These are phyloP conservation scores for Pseudorhombus dupliciocellatus DNA, from an alignment of 2,113 vertebrate species.

Conservation along the genomic window DNA sequence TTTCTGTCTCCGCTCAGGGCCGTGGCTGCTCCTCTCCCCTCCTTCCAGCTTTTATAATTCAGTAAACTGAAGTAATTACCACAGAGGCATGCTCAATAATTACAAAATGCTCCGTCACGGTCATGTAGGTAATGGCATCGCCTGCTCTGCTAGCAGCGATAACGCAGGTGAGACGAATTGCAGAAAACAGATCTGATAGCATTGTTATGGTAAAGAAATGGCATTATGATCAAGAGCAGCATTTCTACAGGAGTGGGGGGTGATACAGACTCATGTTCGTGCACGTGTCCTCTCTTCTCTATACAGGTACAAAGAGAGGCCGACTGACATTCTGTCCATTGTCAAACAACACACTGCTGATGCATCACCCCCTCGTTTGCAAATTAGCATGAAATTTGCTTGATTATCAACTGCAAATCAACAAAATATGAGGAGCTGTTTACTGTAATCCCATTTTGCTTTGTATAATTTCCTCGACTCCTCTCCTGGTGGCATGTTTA, in stretches of 20 bases:
- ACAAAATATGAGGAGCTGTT: slow-evolving; percentile 64
- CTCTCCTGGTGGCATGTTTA: slow-evolving; percentile 49
- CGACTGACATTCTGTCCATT: neutral
- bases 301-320: slow-evolving; percentile 38
- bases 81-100: slow-evolving; percentile 78
- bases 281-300: slow-evolving; percentile 20
- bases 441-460: slow-evolving; percentile 61
- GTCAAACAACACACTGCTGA: neutral
- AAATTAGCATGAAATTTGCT: slow-evolving; percentile 63
- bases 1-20: slow-evolving; percentile 55
- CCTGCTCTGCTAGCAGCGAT: slow-evolving; percentile 71
- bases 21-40: slow-evolving; percentile 30
- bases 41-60: slow-evolving; percentile 62
- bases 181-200: slow-evolving; percentile 77
- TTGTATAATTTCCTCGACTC: slow-evolving; percentile 41
- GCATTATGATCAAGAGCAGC: slow-evolving; percentile 59
- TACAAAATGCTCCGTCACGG: slow-evolving; percentile 76
- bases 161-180: slow-evolving; percentile 83
- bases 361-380: slow-evolving; percentile 26
- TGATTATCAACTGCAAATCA: slow-evolving; percentile 67
- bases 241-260: neutral
- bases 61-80: slow-evolving; percentile 81
- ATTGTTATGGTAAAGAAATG: slow-evolving; percentile 75
- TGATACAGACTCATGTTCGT: slow-evolving; percentile 12
- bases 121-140: slow-evolving; percentile 75